A percentile compares a stretch with the other conserved stretches of the same genome.
phyloP scores from a whole-genome alignment of 2,888 invertebrate genomes.

The Lomographa bimaculata region DNA sequence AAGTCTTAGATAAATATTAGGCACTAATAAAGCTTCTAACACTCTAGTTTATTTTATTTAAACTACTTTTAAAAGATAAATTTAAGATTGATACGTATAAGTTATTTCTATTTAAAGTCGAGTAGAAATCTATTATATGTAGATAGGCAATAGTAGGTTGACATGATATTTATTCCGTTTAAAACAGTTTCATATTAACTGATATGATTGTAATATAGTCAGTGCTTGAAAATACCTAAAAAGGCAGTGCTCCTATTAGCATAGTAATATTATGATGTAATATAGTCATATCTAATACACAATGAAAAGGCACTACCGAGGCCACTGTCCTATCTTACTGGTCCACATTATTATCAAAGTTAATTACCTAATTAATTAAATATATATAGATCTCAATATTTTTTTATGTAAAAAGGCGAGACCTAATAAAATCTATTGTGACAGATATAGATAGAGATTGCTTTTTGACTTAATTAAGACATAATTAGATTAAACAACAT shows the following conservation, averaged over 20 bases:
- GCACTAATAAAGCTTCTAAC: constrained; percentile 40
- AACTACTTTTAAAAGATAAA: no score
- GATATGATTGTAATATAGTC: constrained; percentile 38
- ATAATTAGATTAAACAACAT: no score
- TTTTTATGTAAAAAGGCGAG: no score
- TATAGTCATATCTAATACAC: constrained; percentile 43
- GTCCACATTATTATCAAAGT: constrained; percentile 59
- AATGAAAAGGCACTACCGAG: constrained; percentile 77
- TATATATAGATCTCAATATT: constrained; percentile 9
- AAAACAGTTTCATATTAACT: constrained; percentile 22
- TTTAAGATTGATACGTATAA: no score
- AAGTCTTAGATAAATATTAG: constrained; percentile 14
- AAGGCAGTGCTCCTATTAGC: constrained; percentile 57
- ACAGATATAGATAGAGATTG: constrained; percentile 17
- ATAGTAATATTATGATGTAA: constrained; percentile 18
- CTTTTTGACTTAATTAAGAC: constrained; percentile 6
- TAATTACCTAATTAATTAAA: constrained; percentile 25
- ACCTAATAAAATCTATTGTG: constrained; percentile 3
- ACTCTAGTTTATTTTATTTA: constrained; percentile 10
- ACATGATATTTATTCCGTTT: no score
- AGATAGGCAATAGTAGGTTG: no score
- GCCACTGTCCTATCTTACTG: constrained; percentile 74
- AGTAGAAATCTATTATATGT: no score
- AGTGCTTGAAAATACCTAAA: constrained; percentile 39
- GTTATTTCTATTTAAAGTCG: no score